Evolutionary conservation across 2,888 invertebrate genomes (phyloP).

Genomic region (Drosophila subsilvestris): DNA sequence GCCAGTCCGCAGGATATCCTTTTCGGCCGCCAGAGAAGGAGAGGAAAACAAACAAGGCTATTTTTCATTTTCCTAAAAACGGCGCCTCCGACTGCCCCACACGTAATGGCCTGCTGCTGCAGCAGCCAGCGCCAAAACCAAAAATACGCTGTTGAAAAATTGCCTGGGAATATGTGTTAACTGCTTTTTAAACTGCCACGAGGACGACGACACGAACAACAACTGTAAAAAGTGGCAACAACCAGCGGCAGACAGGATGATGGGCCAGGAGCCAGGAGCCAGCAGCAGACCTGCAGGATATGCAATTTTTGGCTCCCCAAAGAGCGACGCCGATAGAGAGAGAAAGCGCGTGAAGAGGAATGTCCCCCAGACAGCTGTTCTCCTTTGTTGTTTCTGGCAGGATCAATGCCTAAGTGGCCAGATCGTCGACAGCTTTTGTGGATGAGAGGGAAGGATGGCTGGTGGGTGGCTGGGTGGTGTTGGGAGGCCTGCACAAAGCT

Average conservation of each 20-base stretch:
- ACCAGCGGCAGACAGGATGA: neutral
- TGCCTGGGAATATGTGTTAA: constrained; percentile 83
- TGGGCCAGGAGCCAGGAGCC: constrained; percentile 24
- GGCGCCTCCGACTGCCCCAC: constrained; percentile 65
- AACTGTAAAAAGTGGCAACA: constrained; percentile 27
- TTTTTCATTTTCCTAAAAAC: constrained; percentile 81
- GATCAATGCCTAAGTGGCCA: constrained; percentile 72
- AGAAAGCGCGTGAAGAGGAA: constrained; percentile 17
- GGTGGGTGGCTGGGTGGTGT: constrained; percentile 28
- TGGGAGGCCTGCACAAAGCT: neutral
- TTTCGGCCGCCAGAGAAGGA: constrained; percentile 35
- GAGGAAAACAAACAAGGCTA: constrained; percentile 66
- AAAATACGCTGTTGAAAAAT: constrained; percentile 82
- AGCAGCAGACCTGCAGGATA: constrained; percentile 53
- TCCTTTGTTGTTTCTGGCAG: constrained; percentile 52
- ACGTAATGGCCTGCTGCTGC: constrained; percentile 43
- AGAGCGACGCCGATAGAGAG: neutral
- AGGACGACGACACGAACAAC: constrained; percentile 73
- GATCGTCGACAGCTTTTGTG: constrained; percentile 53
- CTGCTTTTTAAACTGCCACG: constrained; percentile 83
- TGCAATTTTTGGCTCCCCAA: constrained; percentile 49
- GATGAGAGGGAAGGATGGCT: too few species aligned
- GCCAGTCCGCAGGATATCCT: constrained; percentile 41
- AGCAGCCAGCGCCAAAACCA: constrained; percentile 56
- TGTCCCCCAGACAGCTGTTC: constrained; percentile 62